These are phyloP conservation scores for Nomada ferruginata DNA, from an alignment of 2,888 invertebrate genomes.

Conservation along the genomic window DNA sequence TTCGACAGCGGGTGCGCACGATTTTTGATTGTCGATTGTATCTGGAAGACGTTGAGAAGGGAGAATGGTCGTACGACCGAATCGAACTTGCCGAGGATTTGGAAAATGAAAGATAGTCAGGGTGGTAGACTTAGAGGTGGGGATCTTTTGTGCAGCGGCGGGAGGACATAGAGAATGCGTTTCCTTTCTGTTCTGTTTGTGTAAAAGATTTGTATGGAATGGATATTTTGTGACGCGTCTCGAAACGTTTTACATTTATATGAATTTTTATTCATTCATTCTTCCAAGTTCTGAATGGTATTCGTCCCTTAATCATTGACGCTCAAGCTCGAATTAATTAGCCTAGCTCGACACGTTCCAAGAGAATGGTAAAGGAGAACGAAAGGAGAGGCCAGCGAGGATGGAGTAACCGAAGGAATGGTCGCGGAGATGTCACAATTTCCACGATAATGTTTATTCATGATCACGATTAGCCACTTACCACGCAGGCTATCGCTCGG, in stretches of 20 bases:
- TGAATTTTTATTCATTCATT: constrained; percentile 8
- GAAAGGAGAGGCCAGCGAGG: constrained; percentile 8
- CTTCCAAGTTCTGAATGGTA: not conserved
- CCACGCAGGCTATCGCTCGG: constrained; percentile 52
- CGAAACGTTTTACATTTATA: too few relatives aligned
- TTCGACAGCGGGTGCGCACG: not conserved
- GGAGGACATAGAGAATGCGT: too few relatives aligned
- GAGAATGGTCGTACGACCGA: too few relatives aligned
- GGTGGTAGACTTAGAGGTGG: too few relatives aligned
- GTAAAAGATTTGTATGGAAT: too few relatives aligned
- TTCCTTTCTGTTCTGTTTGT: too few relatives aligned
- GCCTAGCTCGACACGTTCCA: constrained; percentile 14
- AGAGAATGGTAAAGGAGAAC: constrained; percentile 7
- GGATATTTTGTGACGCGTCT: too few relatives aligned
- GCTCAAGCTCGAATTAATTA: constrained; percentile 41
- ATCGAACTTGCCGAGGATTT: too few relatives aligned
- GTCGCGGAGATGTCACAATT: constrained; percentile 69
- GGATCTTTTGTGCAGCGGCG: too few relatives aligned
- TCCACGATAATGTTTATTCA: constrained; percentile 72
- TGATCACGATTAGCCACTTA: constrained; percentile 71
- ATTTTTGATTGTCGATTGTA: not conserved
- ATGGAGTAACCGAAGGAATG: constrained; percentile 61
- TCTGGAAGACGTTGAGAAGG: too few relatives aligned
- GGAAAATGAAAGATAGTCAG: too few relatives aligned
- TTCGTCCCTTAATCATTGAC: constrained; percentile 28